Evolutionary conservation across 2,797 vertebrate species (phyloP), one percentile per base, ranked within the genome.

Genomic region (Fistularia tabacaria): DNA sequence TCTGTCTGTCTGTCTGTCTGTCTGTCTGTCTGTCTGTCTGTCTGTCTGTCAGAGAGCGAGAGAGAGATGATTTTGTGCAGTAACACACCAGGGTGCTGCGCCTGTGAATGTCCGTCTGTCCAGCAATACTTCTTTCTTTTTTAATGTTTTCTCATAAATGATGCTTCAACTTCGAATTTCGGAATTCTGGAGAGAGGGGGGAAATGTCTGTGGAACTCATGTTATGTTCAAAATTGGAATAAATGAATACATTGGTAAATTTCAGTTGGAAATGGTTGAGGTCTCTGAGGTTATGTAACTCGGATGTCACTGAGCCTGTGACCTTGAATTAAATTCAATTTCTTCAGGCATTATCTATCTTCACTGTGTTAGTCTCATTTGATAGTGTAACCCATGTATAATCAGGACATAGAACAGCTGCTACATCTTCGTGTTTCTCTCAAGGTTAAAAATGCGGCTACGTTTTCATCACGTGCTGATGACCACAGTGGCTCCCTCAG

Each of bases 291-390:
- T 84, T 82, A 69, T 62, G 61, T 77, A 87, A 81, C 64, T 25
- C 5, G 54, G 49, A 49, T 49, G 69, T 73, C 71, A 71, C 64
- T 76, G 67, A 78, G 57, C 67, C 57, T 66, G 46, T 73, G 79
- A 83, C 83, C 83, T 85, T 85, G 82, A 73, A 65, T 57, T 56
- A 46, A 63, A 72, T 66, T 67, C 36, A 13, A 49, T 53, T 59
- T 80, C 60, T 69, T 59, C 38, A 44, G 49, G 58, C 67, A 38
- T 62, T 56, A 37, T 51, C 58, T 40, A 40, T 56, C 66, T 76
- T 59, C 38, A 10, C 47, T 51, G 59, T 63, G 48, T 8, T 61
- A 36, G 49, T 69, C 64, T 61, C 46, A 73, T 73, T 62, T 76
- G 1, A 67, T 68, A 63, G 53, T 45, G 45, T 61, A 71, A 78